phyloP scores from a whole-genome alignment of 2,113 vertebrate genomes.

The Cyprinodon variegatus region DNA sequence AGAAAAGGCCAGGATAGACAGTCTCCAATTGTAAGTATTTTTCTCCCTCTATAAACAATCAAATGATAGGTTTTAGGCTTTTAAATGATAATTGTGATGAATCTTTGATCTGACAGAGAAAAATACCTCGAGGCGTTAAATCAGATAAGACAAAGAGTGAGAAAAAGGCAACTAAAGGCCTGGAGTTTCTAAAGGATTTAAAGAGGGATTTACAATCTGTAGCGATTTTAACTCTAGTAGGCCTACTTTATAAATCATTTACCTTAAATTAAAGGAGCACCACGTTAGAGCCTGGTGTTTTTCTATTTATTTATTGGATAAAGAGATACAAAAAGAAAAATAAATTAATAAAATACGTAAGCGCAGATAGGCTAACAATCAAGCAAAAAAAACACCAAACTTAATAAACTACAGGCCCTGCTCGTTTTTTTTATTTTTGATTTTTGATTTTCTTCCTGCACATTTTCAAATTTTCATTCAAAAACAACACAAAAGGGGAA shows the following conservation, averaged over 20 bases:
- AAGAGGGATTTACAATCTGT: slow-evolving; percentile 2
- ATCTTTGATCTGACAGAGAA: slow-evolving; percentile 56
- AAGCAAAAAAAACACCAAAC: not conserved
- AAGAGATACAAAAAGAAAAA: not conserved
- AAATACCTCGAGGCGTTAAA: slow-evolving; percentile 41
- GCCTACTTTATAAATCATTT: not conserved
- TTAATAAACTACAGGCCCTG: not conserved
- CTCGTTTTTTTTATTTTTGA: not conserved
- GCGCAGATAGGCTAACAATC: too few relatives aligned
- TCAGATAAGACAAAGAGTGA: slow-evolving; percentile 24
- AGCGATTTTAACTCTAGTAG: not conserved
- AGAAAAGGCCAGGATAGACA: not conserved
- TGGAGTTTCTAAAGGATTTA: slow-evolving; percentile 20
- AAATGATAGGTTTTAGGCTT: slow-evolving; percentile 35
- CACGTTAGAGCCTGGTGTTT: not conserved
- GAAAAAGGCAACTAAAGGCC: slow-evolving; percentile 26
- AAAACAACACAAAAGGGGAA: not conserved
- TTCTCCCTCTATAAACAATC: slow-evolving; percentile 21
- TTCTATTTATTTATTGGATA: slow-evolving; percentile 1
- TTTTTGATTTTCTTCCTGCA: not conserved
- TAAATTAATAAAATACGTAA: too few relatives aligned
- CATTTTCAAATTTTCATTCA: not conserved
- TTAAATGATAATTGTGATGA: slow-evolving; percentile 37
- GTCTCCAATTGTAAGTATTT: not conserved
- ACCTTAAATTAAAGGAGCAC: not conserved